These are phyloP conservation scores for Nesoenas mayeri DNA, from an alignment of 2,113 vertebrate genomes.

Conservation along the genomic window DNA sequence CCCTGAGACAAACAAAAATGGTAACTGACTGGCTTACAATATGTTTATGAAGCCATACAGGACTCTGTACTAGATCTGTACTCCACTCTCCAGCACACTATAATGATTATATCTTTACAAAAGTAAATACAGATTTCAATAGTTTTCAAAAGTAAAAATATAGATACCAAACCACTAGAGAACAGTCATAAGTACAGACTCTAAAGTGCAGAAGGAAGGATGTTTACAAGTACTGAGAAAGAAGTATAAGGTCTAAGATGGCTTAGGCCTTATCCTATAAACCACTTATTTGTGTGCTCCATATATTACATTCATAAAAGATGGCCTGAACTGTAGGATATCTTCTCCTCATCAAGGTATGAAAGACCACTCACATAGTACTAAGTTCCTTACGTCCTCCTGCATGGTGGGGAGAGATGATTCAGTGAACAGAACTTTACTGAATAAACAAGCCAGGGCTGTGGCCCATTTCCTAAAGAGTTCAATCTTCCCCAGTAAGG, in stretches of 20 bases:
- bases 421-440: not conserved
- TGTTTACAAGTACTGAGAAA: not conserved
- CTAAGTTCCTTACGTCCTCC: rapidly evolving
- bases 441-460: not conserved
- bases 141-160: not conserved
- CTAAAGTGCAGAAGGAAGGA: not conserved
- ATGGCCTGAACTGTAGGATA: not conserved
- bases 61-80: not conserved
- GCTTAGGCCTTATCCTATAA: not conserved
- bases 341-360: not conserved
- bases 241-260: not conserved
- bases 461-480: not conserved
- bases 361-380: not conserved
- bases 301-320: not conserved
- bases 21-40: not conserved
- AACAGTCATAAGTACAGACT: not conserved
- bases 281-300: slow-evolving; percentile 2
- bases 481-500: not conserved
- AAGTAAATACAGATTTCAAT: not conserved
- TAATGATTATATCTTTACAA: not conserved
- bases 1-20: not conserved
- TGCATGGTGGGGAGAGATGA: rapidly evolving
- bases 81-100: not conserved
- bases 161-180: not conserved
- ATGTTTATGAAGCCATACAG: not conserved